Percentiles rank a stretch among this genome's conserved stretches.
phyloP scores from a whole-genome alignment of 2,888 invertebrate genomes.

The Lapara coniferarum region DNA sequence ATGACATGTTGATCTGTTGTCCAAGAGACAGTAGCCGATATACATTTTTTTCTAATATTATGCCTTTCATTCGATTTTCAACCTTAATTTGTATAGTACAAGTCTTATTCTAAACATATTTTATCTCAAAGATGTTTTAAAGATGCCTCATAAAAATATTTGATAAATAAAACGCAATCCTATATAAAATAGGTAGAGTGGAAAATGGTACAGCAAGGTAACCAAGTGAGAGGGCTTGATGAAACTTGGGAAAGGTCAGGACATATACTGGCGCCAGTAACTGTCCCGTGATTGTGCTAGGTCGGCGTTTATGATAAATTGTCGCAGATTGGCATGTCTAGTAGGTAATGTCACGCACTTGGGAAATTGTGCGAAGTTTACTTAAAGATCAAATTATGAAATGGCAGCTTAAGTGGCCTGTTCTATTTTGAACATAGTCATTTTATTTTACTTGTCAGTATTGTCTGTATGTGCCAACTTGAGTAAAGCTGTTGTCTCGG shows the following conservation, averaged over 20 bases:
- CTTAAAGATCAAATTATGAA: constrained; percentile 1
- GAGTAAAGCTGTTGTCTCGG: too few species aligned
- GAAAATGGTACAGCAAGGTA: neutral
- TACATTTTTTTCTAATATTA: neutral
- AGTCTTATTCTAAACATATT: too few species aligned
- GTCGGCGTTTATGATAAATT: constrained; percentile 13
- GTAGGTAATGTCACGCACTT: neutral
- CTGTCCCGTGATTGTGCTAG: constrained; percentile 5
- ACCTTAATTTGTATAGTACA: neutral
- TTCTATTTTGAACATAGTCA: too few species aligned
- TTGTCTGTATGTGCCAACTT: too few species aligned
- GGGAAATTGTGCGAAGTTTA: neutral
- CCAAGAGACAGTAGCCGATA: neutral
- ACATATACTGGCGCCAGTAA: constrained; percentile 37
- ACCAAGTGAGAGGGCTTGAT: constrained; percentile 59
- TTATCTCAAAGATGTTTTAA: neutral
- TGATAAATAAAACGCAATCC: neutral
- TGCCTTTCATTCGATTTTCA: neutral
- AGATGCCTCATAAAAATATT: neutral
- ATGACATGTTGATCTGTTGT: constrained; percentile 11
- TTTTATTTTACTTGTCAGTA: too few species aligned
- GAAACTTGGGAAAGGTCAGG: constrained; percentile 61
- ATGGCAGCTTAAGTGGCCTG: too few species aligned
- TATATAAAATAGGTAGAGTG: neutral
- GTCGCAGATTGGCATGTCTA: neutral